These are phyloP conservation scores for Cryptotermes secundus DNA, from an alignment of 1,140 invertebrate species.

Conservation along the genomic window DNA sequence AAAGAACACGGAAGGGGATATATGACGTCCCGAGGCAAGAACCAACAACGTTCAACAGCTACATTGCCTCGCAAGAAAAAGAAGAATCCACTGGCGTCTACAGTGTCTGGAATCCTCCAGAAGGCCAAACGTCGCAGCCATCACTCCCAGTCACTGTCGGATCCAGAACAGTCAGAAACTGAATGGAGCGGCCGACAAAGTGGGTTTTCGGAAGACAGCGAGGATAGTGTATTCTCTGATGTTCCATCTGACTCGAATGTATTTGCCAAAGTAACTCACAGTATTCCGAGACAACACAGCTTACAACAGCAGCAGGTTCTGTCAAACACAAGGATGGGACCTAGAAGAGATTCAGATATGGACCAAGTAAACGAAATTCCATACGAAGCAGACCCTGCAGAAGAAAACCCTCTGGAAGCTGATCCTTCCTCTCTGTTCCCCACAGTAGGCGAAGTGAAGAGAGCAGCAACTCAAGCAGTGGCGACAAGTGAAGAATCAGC, in stretches of 20 bases:
- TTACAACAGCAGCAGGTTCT: not conserved
- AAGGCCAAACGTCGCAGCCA: slow-evolving; percentile 70
- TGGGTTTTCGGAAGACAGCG: slow-evolving; percentile 61
- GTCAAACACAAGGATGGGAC: not conserved
- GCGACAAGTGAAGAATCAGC: slow-evolving; percentile 50
- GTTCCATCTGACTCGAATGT: slow-evolving; percentile 57
- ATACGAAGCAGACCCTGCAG: slow-evolving; percentile 56
- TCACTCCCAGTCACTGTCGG: slow-evolving; percentile 63
- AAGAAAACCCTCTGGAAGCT: slow-evolving; percentile 43
- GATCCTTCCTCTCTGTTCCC: slow-evolving; percentile 60
- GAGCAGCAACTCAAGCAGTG: slow-evolving; percentile 43
- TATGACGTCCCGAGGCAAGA: not conserved
- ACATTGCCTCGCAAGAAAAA: slow-evolving; percentile 62
- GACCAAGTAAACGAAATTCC: slow-evolving; percentile 42
- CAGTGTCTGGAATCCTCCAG: slow-evolving; percentile 75
- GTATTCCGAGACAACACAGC: not conserved
- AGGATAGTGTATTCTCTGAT: slow-evolving; percentile 67
- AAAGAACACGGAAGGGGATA: slow-evolving; percentile 23
- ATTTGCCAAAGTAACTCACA: slow-evolving; percentile 57
- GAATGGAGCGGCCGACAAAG: slow-evolving; percentile 58
- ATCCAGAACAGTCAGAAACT: slow-evolving; percentile 75
- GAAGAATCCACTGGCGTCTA: slow-evolving; percentile 74
- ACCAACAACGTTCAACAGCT: not conserved
- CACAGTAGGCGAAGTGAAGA: slow-evolving; percentile 71
- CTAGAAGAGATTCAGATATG: not conserved